Conservation (phyloP, 2,113 vertebrate species). For the Delphinus delphis region DNA sequence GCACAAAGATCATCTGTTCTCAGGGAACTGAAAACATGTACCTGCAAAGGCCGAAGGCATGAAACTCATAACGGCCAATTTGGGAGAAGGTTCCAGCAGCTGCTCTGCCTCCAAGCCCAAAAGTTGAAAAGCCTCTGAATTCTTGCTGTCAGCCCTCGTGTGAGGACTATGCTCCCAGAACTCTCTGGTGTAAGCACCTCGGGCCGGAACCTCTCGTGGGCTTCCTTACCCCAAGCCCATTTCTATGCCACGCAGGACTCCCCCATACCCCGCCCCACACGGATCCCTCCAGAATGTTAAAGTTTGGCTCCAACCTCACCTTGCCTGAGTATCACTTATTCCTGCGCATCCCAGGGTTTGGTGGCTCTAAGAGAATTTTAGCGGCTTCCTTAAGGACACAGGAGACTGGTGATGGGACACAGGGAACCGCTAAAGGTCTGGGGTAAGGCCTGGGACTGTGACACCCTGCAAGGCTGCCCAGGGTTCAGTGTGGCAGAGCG, state of each 20-base stretch:
- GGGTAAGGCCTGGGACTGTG: neutral
- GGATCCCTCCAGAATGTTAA: neutral
- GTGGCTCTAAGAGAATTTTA: neutral
- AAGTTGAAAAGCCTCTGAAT: neutral
- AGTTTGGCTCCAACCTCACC: neutral
- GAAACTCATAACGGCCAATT: fast-evolving
- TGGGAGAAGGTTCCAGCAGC: neutral
- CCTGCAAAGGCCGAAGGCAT: neutral
- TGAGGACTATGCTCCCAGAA: neutral
- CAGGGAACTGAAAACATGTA: neutral
- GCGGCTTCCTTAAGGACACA: neutral
- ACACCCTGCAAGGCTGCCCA: neutral
- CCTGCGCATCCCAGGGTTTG: neutral
- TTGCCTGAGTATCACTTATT: neutral
- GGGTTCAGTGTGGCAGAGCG: neutral
- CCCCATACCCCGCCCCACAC: neutral
- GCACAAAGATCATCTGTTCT: neutral
- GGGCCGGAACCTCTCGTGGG: neutral
- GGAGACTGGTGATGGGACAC: neutral
- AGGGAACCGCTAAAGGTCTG: neutral
- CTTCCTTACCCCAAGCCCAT: neutral
- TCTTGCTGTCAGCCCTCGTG: neutral
- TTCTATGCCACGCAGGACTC: neutral
- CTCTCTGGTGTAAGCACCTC: neutral
- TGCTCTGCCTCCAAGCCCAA: neutral